phyloP scores from a whole-genome alignment of 2,113 vertebrate genomes.

The Camelus dromedarius region DNA sequence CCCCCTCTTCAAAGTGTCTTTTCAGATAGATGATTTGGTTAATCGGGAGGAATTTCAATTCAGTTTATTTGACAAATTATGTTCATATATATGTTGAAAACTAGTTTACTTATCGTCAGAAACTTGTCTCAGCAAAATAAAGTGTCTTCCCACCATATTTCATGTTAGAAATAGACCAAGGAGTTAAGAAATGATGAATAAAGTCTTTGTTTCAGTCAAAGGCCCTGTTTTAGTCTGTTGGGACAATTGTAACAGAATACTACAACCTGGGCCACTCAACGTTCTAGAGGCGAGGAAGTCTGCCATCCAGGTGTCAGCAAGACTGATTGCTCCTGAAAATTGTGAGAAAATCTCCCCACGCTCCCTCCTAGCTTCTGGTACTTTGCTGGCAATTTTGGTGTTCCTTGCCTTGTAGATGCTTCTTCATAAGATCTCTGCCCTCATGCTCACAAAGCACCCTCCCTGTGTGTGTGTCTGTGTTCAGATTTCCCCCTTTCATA shows the following conservation, averaged over 20 bases:
- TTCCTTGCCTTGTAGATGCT: background rate
- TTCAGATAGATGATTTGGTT: background rate
- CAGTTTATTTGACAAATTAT: background rate
- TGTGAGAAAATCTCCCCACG: background rate
- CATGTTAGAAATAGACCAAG: background rate
- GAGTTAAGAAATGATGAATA: background rate
- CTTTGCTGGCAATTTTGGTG: background rate
- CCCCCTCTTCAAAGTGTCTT: background rate
- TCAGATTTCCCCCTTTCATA: background rate
- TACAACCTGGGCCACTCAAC: background rate
- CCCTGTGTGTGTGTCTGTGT: background rate
- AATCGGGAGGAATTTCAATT: constrained; percentile 3
- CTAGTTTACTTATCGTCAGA: background rate
- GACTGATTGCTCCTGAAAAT: background rate
- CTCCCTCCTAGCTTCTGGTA: background rate
- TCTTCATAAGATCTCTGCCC: background rate
- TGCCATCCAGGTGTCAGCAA: too few relatives aligned
- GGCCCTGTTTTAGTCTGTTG: background rate
- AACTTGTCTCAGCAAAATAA: background rate
- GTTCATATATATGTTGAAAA: background rate
- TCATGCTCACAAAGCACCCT: background rate
- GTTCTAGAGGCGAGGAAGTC: background rate
- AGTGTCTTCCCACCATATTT: background rate
- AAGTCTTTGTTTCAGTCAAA: background rate
- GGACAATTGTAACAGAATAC: background rate